phyloP scores from a whole-genome alignment of 92 coral and sea anemone genomes.

The Pocillopora grandis region DNA sequence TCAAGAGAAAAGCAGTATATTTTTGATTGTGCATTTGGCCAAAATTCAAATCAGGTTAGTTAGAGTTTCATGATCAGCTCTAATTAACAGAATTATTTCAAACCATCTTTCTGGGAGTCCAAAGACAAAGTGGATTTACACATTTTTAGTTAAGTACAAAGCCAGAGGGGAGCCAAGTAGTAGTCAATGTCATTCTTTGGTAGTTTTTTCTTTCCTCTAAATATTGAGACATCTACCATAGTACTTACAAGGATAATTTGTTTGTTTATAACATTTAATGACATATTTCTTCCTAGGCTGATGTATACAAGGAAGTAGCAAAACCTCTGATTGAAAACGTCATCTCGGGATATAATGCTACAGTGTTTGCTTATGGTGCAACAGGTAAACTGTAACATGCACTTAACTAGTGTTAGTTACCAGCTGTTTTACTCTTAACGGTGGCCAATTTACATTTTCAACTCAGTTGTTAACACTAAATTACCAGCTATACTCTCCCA shows the following conservation, averaged over 20 bases:
- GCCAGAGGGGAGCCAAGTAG: no score
- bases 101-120: no score
- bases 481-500: no score
- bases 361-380: constrained; percentile 94
- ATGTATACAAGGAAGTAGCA: constrained; percentile 70
- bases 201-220: no score
- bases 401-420: not conserved
- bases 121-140: no score
- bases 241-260: no score
- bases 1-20: constrained; percentile 86
- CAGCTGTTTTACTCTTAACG: no score
- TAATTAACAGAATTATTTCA: not conserved
- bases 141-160: no score
- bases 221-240: no score
- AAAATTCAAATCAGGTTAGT: constrained; percentile 70
- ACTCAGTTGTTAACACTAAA: no score
- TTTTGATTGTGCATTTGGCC: constrained; percentile 86
- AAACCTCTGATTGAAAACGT: constrained; percentile 79
- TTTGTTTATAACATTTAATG: not conserved
- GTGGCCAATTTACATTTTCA: no score
- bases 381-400: constrained; percentile 55
- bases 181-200: no score
- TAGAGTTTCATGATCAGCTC: not conserved
- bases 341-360: constrained; percentile 79
- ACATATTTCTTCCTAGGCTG: constrained; percentile 43